These are phyloP conservation scores for Tetramorium simillimum DNA, from an alignment of 1,140 invertebrate genomes.

Conservation along the genomic window DNA sequence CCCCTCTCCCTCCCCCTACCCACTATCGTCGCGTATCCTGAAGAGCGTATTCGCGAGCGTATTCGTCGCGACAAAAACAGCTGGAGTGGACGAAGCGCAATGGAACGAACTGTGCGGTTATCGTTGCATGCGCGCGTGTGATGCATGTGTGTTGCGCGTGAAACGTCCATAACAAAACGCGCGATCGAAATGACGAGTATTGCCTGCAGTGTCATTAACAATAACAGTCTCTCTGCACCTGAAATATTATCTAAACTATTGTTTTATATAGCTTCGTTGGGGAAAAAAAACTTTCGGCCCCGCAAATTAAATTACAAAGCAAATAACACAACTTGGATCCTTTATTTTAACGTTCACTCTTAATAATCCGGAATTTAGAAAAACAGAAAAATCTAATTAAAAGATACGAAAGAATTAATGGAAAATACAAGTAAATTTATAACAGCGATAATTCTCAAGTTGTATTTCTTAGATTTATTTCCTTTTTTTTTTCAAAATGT, in stretches of 20 bases:
- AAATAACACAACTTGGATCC: background rate
- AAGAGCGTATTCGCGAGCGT: slow-evolving; percentile 8
- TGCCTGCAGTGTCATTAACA: background rate
- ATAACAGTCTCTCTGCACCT: background rate
- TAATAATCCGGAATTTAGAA: background rate
- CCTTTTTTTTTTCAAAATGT: background rate
- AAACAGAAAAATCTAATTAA: background rate
- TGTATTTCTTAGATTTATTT: background rate
- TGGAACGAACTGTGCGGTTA: slow-evolving; percentile 27
- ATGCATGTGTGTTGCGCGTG: background rate
- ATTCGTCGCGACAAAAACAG: slow-evolving; percentile 39
- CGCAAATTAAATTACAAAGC: background rate
- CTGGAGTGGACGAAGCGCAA: slow-evolving; percentile 17
- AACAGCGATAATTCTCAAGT: background rate
- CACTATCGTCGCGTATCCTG: slow-evolving; percentile 28
- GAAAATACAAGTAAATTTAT: background rate
- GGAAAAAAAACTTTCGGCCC: background rate
- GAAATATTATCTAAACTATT: background rate
- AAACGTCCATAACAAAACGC: slow-evolving; percentile 15
- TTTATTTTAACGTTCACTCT: background rate
- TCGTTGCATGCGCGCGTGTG: background rate
- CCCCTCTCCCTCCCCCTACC: slow-evolving; percentile 23
- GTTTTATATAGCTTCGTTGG: background rate
- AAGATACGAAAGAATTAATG: background rate
- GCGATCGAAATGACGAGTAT: background rate